Evolutionary conservation across 2,113 vertebrate species (phyloP), one percentile per base, ranked within the genome.

Genomic region (Forbesichthys papilliferus): DNA sequence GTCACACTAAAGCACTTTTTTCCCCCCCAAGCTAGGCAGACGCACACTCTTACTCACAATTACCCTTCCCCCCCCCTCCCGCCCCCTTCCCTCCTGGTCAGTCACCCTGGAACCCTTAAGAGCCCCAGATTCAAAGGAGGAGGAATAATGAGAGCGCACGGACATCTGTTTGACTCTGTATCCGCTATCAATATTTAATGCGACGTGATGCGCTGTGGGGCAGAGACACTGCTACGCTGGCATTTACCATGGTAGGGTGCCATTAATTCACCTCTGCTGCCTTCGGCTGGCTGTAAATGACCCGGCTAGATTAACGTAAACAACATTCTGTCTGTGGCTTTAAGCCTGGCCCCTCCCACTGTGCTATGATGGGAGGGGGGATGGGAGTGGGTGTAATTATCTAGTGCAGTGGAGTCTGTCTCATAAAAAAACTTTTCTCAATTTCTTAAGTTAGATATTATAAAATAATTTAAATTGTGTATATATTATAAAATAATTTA

Each of bases 1-100:
- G 10, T 65, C 49, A 71, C 77, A 34, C 54, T 4, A 27, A 52
- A 61, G 27, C 27, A 4, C 13, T 71, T 76, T 65, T 42, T 18
- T n/a, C n/a, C 11, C 33, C 1, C 1, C 27, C 27, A 27, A 27
- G 27, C 27, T 27, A 27, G 27, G 27, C 27, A 27, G 20, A 27
- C 20, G 20, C 20, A 27, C 27, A 27, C 2, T 27, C 27, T 27
- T 2, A 27, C 27, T 3, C 2, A 27, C 27, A 27, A 27, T 27
- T 27, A 27, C 27, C 27, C 20, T 1, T 0, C 16, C 16, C 16
- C 16, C 16, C 16, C 16, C 16, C 16, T 16, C 20, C 13, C 1
- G 52, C n/a, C 13, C n/a, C 5, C 6, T 4, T 54, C 13, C n/a
- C 13, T 54, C 13, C n/a, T 4, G n/a, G 52, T 11, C 10, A 13